Conservation (phyloP, 2,113 vertebrate species). For the Podarcis raffonei region DNA sequence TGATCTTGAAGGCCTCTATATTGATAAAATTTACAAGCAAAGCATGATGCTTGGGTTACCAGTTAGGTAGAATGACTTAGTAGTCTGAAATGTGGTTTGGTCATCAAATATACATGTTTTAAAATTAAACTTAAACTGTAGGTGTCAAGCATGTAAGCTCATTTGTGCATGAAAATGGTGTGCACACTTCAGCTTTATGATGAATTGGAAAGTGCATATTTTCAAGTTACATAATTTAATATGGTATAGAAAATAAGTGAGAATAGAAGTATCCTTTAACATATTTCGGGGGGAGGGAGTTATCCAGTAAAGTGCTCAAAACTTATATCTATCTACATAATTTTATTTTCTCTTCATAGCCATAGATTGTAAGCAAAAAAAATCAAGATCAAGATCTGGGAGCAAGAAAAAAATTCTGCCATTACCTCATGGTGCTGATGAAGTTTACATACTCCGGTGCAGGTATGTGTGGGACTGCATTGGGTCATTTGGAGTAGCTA, state of each 20-base stretch:
- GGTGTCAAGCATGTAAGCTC: conserved; percentile 2
- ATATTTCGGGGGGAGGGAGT: background rate
- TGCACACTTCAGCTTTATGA: background rate
- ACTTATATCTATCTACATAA: conserved; percentile 50
- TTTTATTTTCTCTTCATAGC: conserved; percentile 78
- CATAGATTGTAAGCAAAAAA: conserved; percentile 91
- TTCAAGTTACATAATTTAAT: conserved; percentile 13
- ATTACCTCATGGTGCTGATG: conserved; percentile 92
- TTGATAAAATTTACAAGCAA: conserved; percentile 33
- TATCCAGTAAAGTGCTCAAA: conserved; percentile 33
- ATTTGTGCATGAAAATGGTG: conserved; percentile 25
- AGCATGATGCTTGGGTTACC: conserved; percentile 2
- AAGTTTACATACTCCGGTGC: conserved; percentile 95
- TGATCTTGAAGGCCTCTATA: background rate
- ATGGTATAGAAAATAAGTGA: conserved; percentile 11
- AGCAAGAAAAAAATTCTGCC: conserved; percentile 88
- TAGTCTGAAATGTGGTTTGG: conserved; percentile 32
- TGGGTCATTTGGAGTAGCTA: conserved; percentile 17
- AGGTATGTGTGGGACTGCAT: conserved; percentile 77
- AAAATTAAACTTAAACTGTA: conserved; percentile 15
- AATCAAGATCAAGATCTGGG: conserved; percentile 90
- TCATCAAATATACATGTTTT: conserved; percentile 11
- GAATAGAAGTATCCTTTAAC: conserved; percentile 43
- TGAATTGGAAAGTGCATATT: conserved; percentile 14
- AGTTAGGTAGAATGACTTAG: conserved; percentile 26